Conservation (phyloP, 2,888 invertebrate species). For the Thereva nobilitata region DNA sequence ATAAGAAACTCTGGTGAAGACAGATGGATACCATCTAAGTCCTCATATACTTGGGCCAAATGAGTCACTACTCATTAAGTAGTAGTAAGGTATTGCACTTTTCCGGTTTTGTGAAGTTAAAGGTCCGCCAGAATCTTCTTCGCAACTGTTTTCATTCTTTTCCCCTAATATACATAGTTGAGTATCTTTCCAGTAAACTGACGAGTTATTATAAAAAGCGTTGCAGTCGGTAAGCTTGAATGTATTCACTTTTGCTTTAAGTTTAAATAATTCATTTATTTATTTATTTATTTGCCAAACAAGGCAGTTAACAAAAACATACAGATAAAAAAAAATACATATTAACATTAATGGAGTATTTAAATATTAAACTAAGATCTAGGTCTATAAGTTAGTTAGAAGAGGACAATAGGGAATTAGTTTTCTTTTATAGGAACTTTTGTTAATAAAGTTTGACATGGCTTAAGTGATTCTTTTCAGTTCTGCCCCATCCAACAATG, state of each 20-base stretch:
- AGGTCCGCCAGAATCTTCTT: conserved; percentile 69
- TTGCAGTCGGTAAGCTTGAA: conserved; percentile 60
- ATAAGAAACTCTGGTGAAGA: conserved; percentile 65
- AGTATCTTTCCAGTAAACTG: conserved; percentile 58
- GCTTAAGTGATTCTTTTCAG: conserved; percentile 57
- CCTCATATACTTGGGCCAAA: conserved; percentile 69
- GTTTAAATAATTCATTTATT: no score
- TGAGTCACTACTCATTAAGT: conserved; percentile 66
- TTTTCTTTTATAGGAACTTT: no score
- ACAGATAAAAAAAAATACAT: no score
- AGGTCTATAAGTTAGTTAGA: no score
- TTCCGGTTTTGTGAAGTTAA: conserved; percentile 59
- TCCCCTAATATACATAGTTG: conserved; percentile 68
- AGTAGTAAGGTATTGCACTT: conserved; percentile 60
- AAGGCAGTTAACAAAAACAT: no score
- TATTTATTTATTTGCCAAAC: no score
- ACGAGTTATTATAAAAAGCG: conserved; percentile 60
- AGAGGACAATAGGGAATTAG: no score
- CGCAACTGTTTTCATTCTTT: conserved; percentile 62
- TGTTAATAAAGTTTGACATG: no score
- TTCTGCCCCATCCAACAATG: conserved; percentile 71
- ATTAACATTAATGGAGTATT: no score
- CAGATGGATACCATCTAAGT: conserved; percentile 64
- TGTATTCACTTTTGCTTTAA: conserved; percentile 61
- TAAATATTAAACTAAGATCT: no score